Conservation (phyloP, 1,140 invertebrate genomes). For the Lordiphosa mommai region DNA sequence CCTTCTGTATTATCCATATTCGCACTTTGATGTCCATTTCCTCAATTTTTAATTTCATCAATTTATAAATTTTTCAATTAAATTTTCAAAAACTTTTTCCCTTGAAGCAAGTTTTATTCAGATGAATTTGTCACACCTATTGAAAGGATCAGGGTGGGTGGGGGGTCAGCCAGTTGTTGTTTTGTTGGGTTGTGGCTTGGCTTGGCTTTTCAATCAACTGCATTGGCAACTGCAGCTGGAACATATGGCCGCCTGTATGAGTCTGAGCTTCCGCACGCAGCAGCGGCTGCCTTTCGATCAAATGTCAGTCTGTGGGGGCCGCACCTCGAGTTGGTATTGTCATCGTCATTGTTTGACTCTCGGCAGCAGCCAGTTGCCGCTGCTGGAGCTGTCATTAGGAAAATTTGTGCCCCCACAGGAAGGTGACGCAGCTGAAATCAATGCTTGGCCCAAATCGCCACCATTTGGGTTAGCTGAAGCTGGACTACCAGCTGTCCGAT, state of each 20-base stretch:
- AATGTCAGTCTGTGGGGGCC: slow-evolving; percentile 47
- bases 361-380: slow-evolving; percentile 7
- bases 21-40: too few relatives aligned
- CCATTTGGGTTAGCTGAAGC: slow-evolving; percentile 2
- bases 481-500: slow-evolving; percentile 21
- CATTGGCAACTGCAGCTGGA: slow-evolving; percentile 8
- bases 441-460: slow-evolving; percentile 25
- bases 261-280: slow-evolving; percentile 52
- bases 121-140: too few relatives aligned
- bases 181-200: background rate
- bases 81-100: too few relatives aligned
- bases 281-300: slow-evolving; percentile 67
- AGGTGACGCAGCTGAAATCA: slow-evolving; percentile 74
- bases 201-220: slow-evolving; percentile 11
- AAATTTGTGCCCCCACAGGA: slow-evolving; percentile 31
- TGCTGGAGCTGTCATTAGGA: slow-evolving; percentile 52
- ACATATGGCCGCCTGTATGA: slow-evolving; percentile 28
- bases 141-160: too few relatives aligned
- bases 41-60: too few relatives aligned
- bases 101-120: too few relatives aligned
- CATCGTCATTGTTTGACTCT: slow-evolving; percentile 39
- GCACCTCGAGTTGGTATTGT: slow-evolving; percentile 35
- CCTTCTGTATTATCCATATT: too few relatives aligned
- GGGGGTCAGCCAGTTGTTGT: background rate
- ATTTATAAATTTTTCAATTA: too few relatives aligned